Base-by-base conservation (phyloP, 2,888 invertebrate species). In the Nasonovia ribisnigri region DNA sequence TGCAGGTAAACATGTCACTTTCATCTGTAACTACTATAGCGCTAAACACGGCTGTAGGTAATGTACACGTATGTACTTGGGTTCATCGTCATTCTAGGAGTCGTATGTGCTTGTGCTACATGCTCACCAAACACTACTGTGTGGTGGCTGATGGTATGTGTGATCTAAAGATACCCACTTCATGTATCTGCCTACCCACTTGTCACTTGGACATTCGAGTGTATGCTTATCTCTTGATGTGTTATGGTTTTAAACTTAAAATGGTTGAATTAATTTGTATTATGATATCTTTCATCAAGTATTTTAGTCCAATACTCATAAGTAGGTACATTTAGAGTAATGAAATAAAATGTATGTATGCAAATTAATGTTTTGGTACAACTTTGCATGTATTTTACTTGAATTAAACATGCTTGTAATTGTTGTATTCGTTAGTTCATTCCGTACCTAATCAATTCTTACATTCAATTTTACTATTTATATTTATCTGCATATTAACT, bases 1-100 rank as follows among this genome's bases (percentile, higher is more conserved):
- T 97, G 96, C 97, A 97, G 98, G 99, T 99, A 96, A 97, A 94
- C 46, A 77, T 36, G 3, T 42, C 77, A 3, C 36, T 36, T 36
- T 1, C 8, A 77, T 77, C 36, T 0, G 36, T 77, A 24, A 77
- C 36, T n/a, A 67, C 16, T 16, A 16, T n/a, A 13, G 1, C 0
- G 36, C 20, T 42, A 8, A 77, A 36, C 20, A 24, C 16, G 67
- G n/a, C n/a, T n/a, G n/a, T n/a, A n/a, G n/a, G n/a, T n/a, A n/a
- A n/a, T n/a, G n/a, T n/a, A n/a, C n/a, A 16, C 5, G 60, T 20
- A 20, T 16, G 16, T n/a, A 67, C n/a, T 36, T 42, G 20, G 36
- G 11, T 77, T 36, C 77, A 77, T 77, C 36, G 20, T 77, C 36
- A 20, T 20, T 36, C 36, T 77, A 0, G 2, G 8, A 36, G 20